Evolutionary conservation across 2,797 vertebrate genomes (phyloP).

Genomic region (Notolabrus celidotus): DNA sequence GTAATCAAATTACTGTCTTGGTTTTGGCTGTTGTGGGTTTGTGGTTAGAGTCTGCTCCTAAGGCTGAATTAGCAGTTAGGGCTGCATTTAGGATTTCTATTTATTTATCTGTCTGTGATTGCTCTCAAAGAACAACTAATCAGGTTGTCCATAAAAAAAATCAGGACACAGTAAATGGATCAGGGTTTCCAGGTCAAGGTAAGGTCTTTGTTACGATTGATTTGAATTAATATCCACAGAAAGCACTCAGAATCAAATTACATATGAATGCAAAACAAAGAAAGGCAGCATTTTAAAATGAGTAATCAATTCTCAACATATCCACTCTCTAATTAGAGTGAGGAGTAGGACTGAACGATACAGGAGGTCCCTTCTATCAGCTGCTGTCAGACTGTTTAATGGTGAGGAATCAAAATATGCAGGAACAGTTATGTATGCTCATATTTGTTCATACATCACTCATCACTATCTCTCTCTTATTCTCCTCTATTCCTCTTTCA

Average conservation of each 20-base stretch:
- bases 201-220: background rate
- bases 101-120: background rate
- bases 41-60: background rate
- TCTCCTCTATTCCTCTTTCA: too few species aligned
- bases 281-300: background rate
- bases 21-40: background rate
- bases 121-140: background rate
- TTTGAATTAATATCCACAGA: background rate
- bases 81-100: background rate
- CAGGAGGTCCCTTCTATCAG: too few species aligned
- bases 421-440: too few species aligned
- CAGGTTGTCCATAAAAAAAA: background rate
- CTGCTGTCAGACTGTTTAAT: too few species aligned
- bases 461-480: too few species aligned
- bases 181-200: background rate
- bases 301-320: too few species aligned
- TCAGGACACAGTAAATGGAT: background rate
- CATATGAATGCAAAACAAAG: background rate
- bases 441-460: too few species aligned
- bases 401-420: too few species aligned
- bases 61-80: background rate
- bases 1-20: background rate
- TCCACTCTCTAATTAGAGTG: too few species aligned
- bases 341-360: too few species aligned
- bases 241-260: background rate